Conservation (phyloP, 92 coral and sea anemone genomes). For the Heteractis magnifica region DNA sequence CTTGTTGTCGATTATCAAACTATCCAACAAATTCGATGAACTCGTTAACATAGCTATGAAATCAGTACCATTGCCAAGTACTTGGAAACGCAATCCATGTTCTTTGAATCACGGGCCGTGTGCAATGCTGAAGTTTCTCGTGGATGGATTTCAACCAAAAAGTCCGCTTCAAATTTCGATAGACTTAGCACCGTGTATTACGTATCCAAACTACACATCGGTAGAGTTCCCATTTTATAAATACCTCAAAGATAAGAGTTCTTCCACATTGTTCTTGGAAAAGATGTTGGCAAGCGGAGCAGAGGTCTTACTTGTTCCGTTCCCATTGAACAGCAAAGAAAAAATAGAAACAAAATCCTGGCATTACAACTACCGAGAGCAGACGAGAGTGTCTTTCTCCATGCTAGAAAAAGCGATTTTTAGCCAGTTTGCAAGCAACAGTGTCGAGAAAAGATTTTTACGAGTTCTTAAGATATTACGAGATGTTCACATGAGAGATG, state of each 20-base stretch:
- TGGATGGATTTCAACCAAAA: constrained; percentile 17
- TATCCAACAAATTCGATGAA: neutral
- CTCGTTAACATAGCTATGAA: constrained; percentile 31
- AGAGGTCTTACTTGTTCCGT: constrained; percentile 29
- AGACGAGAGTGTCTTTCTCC: constrained; percentile 36
- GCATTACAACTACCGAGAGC: constrained; percentile 22
- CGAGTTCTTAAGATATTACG: constrained; percentile 29
- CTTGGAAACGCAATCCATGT: constrained; percentile 21
- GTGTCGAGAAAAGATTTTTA: constrained; percentile 32
- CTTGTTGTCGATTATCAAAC: constrained; percentile 16
- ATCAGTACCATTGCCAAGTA: constrained; percentile 15
- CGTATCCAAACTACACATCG: constrained; percentile 17
- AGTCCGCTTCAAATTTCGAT: constrained; percentile 23
- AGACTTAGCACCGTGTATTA: constrained; percentile 33
- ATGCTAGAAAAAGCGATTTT: constrained; percentile 25
- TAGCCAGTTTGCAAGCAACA: constrained; percentile 30
- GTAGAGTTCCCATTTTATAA: constrained; percentile 15
- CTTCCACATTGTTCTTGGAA: constrained; percentile 14
- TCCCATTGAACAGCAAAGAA: constrained; percentile 11
- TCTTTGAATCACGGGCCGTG: constrained; percentile 27
- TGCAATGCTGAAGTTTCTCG: constrained; percentile 27
- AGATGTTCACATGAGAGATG: constrained; percentile 30
- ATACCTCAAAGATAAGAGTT: constrained; percentile 1
- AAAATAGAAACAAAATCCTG: neutral
- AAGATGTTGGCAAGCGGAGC: neutral